Evolutionary conservation across 2,888 invertebrate genomes (phyloP), one percentile per base, ranked within the genome.

Genomic region (Drosophila suboccidentalis): DNA sequence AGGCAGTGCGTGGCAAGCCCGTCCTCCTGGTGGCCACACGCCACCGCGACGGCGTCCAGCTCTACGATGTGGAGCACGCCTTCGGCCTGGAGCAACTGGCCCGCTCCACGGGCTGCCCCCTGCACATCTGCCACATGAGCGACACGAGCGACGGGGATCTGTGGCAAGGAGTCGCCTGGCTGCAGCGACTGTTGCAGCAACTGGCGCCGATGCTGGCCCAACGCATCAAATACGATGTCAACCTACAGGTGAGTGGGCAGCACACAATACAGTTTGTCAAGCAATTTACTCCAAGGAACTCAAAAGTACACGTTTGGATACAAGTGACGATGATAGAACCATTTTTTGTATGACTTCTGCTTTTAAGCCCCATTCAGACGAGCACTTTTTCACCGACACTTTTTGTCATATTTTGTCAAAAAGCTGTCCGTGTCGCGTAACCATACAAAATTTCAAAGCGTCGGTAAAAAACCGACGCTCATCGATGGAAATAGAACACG

Each of bases 41-140:
- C 43, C 49, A 82, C 47, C 61, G 75, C 5, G 90, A 90, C 0
- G 88, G 89, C 4, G 72, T 92, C 3, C 90, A 92, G 53, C 66
- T 92, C 41, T 90, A 91, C 53, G 92, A 92, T 29, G 90, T 92
- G 61, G 92, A 91, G 62, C 87, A 92, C 38, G 64, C 83, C 1
- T 92, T 92, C 29, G 67, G 73, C 0, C 53, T 92, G 47, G 92
- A 91, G 55, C 63, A 78, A 4, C 68, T 92, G 58, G 89, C 92
- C 3, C 77, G 75, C 38, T 57, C 62, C 3, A 85, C 74, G 54
- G 73, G 77, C 34, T 82, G 88, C 34, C 81, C 82, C 1, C 62
- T 90, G 6, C 82, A 75, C 57, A 53, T 87, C 6, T 91, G 91
- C 50, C 80, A 81, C 72, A 71, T 66, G 80, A 26, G 32, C 63